Conservation (phyloP, 2,113 vertebrate genomes). For the human region DNA sequence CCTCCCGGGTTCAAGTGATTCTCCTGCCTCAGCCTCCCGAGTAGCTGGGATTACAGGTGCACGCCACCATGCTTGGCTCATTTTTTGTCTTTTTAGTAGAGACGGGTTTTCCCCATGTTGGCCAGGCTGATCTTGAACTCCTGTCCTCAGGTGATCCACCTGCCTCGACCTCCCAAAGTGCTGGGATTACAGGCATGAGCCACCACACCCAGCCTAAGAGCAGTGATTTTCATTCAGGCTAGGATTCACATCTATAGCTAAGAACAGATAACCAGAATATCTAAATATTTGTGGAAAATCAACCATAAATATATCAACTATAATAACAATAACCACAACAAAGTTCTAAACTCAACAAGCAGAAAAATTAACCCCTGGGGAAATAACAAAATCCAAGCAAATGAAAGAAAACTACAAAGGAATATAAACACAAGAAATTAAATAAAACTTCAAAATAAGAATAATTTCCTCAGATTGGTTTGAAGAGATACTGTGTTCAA, state of each 20-base stretch:
- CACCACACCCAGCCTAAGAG: not conserved
- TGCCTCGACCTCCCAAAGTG: too few relatives aligned
- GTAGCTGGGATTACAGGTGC: too few relatives aligned
- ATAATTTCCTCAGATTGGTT: not conserved
- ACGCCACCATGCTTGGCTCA: too few relatives aligned
- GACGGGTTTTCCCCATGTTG: too few relatives aligned
- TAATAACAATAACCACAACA: not conserved
- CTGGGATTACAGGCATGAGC: too few relatives aligned
- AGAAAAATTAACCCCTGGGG: not conserved
- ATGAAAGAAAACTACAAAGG: not conserved
- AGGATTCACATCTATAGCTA: not conserved
- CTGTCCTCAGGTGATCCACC: too few relatives aligned
- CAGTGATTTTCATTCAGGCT: not conserved
- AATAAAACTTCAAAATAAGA: slow-evolving; percentile 1
- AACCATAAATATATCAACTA: not conserved
- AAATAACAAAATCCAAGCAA: slow-evolving; percentile 13
- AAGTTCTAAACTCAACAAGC: not conserved
- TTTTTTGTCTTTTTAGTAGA: too few relatives aligned
- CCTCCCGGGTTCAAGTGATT: too few relatives aligned
- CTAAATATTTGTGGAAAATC: slow-evolving; percentile 5
- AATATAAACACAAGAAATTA: not conserved
- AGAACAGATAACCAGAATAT: not conserved
- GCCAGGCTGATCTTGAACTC: too few relatives aligned
- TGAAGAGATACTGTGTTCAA: not conserved
- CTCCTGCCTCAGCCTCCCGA: too few relatives aligned